Percentiles rank a stretch among this genome's conserved stretches.
Evolutionary conservation across 2,797 vertebrate species (phyloP).

Genomic region (Rhynchonycteris naso): DNA sequence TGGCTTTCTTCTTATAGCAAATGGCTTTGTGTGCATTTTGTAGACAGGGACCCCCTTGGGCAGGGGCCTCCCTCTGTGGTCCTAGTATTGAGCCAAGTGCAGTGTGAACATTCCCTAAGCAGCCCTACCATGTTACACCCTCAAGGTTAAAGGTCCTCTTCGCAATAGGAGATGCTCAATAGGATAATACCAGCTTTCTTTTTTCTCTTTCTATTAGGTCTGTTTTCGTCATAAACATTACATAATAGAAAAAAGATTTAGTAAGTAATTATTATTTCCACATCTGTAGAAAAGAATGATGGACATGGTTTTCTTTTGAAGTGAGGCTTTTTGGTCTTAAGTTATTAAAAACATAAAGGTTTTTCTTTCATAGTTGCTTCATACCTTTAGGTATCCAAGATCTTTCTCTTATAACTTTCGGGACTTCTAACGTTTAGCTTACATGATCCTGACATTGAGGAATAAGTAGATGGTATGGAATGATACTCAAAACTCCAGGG

Average conservation of each 20-base stretch:
- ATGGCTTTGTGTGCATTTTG: conserved; percentile 35
- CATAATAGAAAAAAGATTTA: conserved; percentile 53
- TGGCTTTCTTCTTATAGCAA: conserved; percentile 24
- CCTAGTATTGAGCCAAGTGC: neutral
- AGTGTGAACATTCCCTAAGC: neutral
- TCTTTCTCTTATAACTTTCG: conserved; percentile 47
- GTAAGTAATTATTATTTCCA: neutral
- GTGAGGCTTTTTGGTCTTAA: conserved; percentile 30
- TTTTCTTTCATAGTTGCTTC: conserved; percentile 15
- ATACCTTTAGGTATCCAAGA: conserved; percentile 40
- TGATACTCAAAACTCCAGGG: neutral
- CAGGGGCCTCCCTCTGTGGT: neutral
- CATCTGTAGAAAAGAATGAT: conserved; percentile 31
- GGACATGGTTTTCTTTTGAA: conserved; percentile 40
- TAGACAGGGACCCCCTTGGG: neutral
- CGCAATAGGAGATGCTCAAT: conserved; percentile 40
- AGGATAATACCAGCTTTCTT: conserved; percentile 54
- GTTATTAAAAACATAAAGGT: neutral
- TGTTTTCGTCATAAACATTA: conserved; percentile 12
- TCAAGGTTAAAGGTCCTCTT: conserved; percentile 59
- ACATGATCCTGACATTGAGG: conserved; percentile 31
- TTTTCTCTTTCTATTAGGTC: neutral
- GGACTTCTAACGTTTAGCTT: conserved; percentile 48
- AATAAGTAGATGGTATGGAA: neutral
- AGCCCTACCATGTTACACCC: conserved; percentile 30